Base-by-base conservation (phyloP, 2,113 vertebrate species). In the Cariama cristata region DNA sequence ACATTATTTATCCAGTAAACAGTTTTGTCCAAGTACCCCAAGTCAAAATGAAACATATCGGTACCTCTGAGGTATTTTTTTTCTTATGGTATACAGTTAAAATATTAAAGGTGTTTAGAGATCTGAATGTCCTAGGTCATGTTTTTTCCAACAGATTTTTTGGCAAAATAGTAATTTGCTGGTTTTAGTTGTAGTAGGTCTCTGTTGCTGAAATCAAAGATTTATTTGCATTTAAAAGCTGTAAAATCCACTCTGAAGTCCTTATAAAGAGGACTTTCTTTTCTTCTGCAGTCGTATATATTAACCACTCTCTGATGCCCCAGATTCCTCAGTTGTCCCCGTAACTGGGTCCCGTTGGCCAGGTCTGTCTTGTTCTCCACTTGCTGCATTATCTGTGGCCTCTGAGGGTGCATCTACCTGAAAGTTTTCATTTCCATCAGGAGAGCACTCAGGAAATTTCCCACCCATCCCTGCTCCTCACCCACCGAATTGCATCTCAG, bases 401-500 rank as follows among this genome's bases (percentile, higher is more conserved):
- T 60, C 3, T 2, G 8, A 8, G 52, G 40, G 19, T 5, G 9
- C 45, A 7, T 3, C 33, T 16, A 3, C 2, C 0, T 14, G 38
- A 1, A 30, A 6, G 26, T 11, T 47, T 38, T 8, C 27, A 7
- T 68, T 72, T 49, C 62, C 30, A 13, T 32, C 26, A 47, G 66
- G 52, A 72, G n/a, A 30, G 27, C 26, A 14, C 40, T 49, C 13
- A 4, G n/a, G 35, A 49, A 7, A 28, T 22, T 66, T 47, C 33
- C 32, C 6, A 1, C 24, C n/a, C 63, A 3, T 55, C 12, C 33
- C n/a, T 56, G 45, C 55, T 67, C 38, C 45, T 84, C 8, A 0
- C 8, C 16, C 53, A 3, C 5, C n/a, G 30, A 27, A 1, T 27
- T 81, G 44, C 32, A 14, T 14, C 40, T 56, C 66, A 22, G 69